Evolutionary conservation across 2,113 vertebrate species (phyloP), one percentile per base, ranked within the genome.

Genomic region (Neogobius melanostomus): DNA sequence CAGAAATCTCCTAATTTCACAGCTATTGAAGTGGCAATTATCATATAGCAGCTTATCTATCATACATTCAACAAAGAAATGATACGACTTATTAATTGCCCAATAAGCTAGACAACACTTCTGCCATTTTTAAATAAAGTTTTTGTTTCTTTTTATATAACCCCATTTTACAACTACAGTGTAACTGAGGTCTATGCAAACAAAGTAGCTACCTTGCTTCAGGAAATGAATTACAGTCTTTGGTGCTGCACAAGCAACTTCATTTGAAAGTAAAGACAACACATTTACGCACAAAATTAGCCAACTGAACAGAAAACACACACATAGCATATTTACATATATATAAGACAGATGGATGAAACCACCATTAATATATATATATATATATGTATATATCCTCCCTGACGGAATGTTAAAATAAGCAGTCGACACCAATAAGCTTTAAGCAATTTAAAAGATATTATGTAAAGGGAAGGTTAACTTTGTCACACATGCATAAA

Each of bases 11-110:
- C 94, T 97, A 96, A 97, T 95, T 99, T 99, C 98, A 99, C 97
- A 99, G 97, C 97, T 97, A 98, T 97, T 91, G 95, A 99, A 99
- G 96, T 99, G 98, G 96, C 96, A 96, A 98, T 97, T 94, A 92
- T 96, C 95, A 96, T 95, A 95, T 98, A 99, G 98, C 98, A 99
- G 98, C 97, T 98, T 96, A 96, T 96, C 96, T 99, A 98, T 94
- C 93, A 96, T 99, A 99, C 98, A 99, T 99, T 99, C 97, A 98
- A 97, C 95, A 98, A 96, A 98, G 96, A 98, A 97, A 98, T 96
- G 95, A 97, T 95, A 95, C 94, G 92, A 95, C 94, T 95, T 96
- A 96, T 97, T 98, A 98, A 95, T 97, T 95, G 95, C 95, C 94
- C 93, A 93, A 95, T 89, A 97, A 96, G 94, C 95, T 94, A 96